Evolutionary conservation across 2,113 vertebrate species (phyloP).

Genomic region (Varanus salvator): DNA sequence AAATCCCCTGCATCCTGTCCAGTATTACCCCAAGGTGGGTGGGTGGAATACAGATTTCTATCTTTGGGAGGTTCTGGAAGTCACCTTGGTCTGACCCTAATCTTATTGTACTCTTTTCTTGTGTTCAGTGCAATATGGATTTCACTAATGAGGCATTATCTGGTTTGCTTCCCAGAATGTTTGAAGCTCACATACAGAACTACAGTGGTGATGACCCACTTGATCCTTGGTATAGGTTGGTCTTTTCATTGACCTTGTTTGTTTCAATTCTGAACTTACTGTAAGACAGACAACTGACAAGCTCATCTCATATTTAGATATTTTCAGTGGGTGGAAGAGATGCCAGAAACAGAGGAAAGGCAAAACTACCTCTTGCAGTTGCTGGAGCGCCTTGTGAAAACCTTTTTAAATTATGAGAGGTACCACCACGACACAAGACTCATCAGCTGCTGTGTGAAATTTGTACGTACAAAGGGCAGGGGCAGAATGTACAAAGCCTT

Average conservation of each 20-base stretch:
- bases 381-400: conserved; percentile 83
- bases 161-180: conserved; percentile 74
- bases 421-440: conserved; percentile 87
- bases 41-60: background rate
- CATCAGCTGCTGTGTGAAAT: conserved; percentile 85
- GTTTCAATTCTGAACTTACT: accelerated
- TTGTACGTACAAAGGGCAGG: conserved; percentile 77
- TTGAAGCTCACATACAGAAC: conserved; percentile 79
- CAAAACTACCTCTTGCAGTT: conserved; percentile 67
- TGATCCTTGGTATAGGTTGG: conserved; percentile 88
- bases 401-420: conserved; percentile 76
- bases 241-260: background rate
- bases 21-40: too few species aligned
- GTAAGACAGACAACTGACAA: accelerated
- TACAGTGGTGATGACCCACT: conserved; percentile 88
- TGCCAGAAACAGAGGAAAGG: conserved; percentile 54
- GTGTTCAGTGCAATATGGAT: background rate
- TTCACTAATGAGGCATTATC: background rate
- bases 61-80: background rate
- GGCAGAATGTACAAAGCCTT: background rate
- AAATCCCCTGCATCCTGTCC: too few species aligned
- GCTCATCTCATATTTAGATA: conserved; percentile 77
- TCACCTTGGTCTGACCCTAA: background rate
- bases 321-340: conserved; percentile 79
- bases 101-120: background rate